phyloP scores from a whole-genome alignment of 2,888 invertebrate species.

The Scaptomyza polygonia region DNA sequence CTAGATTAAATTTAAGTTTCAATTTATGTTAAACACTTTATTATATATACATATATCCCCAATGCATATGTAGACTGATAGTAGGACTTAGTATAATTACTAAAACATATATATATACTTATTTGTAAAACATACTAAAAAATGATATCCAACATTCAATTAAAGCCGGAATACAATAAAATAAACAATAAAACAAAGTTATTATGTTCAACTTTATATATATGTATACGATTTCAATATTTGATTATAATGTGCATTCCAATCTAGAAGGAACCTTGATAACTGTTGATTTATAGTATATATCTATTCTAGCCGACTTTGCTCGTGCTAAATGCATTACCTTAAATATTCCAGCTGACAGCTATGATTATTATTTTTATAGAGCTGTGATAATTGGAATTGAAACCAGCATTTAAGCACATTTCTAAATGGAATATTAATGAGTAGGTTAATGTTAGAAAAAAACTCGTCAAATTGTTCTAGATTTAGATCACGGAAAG shows the following conservation, averaged over 20 bases:
- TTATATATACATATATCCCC: conserved; percentile 33
- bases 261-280: neutral
- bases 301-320: neutral
- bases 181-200: conserved; percentile 9
- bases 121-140: conserved; percentile 23
- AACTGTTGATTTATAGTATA: neutral
- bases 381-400: conserved; percentile 3
- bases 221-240: neutral
- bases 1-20: conserved; percentile 42
- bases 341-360: neutral
- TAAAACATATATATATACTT: conserved; percentile 40
- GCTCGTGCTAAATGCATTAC: too few species aligned
- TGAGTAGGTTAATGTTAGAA: neutral
- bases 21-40: conserved; percentile 22
- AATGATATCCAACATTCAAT: conserved; percentile 65
- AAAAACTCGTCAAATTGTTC: neutral
- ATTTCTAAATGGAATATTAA: neutral
- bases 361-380: neutral
- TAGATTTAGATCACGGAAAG: neutral
- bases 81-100: conserved; percentile 74
- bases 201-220: conserved; percentile 16
- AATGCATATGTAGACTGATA: conserved; percentile 82
- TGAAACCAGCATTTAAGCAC: neutral
- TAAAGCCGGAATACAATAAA: conserved; percentile 49
- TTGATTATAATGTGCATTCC: neutral